A percentile compares a stretch with the other conserved stretches of the same genome.
Evolutionary conservation across 2,797 vertebrate genomes (phyloP).

Genomic region (Falco concolor): DNA sequence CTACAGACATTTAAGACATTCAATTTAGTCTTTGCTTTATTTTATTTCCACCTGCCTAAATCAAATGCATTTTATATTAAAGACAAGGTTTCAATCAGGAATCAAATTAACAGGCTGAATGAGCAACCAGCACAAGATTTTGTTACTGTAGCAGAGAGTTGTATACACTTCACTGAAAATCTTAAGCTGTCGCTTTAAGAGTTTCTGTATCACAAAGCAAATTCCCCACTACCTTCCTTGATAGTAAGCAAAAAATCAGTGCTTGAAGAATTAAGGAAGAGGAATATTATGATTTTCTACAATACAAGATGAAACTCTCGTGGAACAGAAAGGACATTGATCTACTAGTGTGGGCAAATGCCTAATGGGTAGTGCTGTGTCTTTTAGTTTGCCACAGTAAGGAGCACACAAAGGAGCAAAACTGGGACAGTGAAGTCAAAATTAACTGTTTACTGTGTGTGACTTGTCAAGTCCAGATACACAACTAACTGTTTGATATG

Average conservation of each 20-base stretch:
- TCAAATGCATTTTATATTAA: neutral
- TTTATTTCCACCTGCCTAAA: neutral
- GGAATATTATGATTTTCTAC: neutral
- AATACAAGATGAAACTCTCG: neutral
- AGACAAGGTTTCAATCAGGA: neutral
- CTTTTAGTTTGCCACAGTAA: neutral
- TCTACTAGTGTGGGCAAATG: neutral
- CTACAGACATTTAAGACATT: neutral
- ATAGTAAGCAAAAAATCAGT: neutral
- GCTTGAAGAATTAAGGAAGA: neutral
- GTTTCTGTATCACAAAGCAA: neutral
- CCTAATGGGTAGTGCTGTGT: neutral
- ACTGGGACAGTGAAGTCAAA: neutral
- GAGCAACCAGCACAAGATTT: neutral
- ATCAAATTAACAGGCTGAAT: neutral
- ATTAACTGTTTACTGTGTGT: neutral
- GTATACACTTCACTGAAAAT: neutral
- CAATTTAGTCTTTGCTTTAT: neutral
- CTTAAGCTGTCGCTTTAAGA: neutral
- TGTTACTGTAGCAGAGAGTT: neutral
- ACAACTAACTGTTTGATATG: neutral
- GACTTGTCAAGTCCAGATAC: neutral
- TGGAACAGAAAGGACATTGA: neutral
- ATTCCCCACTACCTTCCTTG: neutral
- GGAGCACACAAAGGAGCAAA: neutral